Evolutionary conservation across 2,888 invertebrate genomes (phyloP).

Genomic region (Xestia xanthographa): DNA sequence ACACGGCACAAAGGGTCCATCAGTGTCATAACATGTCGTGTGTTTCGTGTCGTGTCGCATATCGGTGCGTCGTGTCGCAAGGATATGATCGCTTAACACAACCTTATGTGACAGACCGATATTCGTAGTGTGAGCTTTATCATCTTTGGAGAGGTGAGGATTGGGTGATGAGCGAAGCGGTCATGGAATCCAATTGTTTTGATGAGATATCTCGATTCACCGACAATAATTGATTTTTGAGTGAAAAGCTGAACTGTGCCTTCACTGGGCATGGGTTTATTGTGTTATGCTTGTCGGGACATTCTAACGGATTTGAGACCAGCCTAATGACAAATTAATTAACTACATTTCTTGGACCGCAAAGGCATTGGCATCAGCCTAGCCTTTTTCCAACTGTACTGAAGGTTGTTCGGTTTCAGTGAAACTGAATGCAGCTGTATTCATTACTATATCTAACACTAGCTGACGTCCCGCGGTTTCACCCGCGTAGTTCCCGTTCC

Average conservation of each 20-base stretch:
- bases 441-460: neutral
- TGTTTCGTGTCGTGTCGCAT: constrained; percentile 5
- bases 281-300: neutral
- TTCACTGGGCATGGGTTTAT: neutral
- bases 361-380: neutral
- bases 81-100: constrained; percentile 34
- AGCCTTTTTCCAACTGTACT: neutral
- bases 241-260: neutral
- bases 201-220: neutral
- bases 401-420: neutral
- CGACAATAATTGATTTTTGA: neutral
- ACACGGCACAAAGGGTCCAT: constrained; percentile 7
- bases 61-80: neutral
- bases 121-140: constrained; percentile 9
- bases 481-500: too few species aligned
- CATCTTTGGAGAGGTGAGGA: neutral
- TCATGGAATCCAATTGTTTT: neutral
- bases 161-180: neutral
- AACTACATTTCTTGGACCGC: neutral
- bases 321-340: neutral
- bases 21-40: neutral
- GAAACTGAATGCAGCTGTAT: neutral
- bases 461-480: too few species aligned
- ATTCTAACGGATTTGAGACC: neutral
- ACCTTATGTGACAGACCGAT: constrained; percentile 31